Conservation (phyloP, 2,113 vertebrate genomes). For the Petroica traversi region DNA sequence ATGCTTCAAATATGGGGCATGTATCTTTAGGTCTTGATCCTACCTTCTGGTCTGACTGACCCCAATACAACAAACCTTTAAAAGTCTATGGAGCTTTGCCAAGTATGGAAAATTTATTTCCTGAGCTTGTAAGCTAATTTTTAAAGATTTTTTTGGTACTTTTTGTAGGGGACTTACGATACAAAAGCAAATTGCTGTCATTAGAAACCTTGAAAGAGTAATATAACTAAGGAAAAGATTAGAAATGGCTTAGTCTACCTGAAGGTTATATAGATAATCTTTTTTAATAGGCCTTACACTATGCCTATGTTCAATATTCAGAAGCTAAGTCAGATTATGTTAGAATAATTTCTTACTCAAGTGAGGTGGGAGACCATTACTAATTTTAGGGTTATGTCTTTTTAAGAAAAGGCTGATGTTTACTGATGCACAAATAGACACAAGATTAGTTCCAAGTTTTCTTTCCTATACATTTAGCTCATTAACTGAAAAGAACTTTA, state of each 20-base stretch:
- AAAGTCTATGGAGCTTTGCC: background rate
- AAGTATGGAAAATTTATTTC: background rate
- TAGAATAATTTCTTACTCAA: background rate
- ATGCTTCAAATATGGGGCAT: background rate
- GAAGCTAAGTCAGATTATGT: background rate
- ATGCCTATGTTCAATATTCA: background rate
- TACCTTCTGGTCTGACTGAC: background rate
- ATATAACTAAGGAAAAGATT: background rate
- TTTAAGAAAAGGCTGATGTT: background rate
- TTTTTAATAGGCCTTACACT: background rate
- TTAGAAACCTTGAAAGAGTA: background rate
- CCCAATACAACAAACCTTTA: background rate
- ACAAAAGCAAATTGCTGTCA: background rate
- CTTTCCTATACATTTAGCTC: background rate
- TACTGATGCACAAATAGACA: background rate
- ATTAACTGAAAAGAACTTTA: background rate
- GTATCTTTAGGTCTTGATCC: background rate
- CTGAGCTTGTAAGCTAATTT: background rate
- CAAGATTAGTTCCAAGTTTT: background rate
- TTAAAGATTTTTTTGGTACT: background rate
- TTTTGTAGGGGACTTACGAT: background rate
- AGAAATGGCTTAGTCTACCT: background rate
- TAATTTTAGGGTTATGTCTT: rapidly evolving
- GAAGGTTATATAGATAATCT: background rate
- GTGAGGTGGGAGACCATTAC: background rate